Evolutionary conservation across 2,888 invertebrate species (phyloP), one percentile per base, ranked within the genome.

Genomic region (Harpalus rubripes): DNA sequence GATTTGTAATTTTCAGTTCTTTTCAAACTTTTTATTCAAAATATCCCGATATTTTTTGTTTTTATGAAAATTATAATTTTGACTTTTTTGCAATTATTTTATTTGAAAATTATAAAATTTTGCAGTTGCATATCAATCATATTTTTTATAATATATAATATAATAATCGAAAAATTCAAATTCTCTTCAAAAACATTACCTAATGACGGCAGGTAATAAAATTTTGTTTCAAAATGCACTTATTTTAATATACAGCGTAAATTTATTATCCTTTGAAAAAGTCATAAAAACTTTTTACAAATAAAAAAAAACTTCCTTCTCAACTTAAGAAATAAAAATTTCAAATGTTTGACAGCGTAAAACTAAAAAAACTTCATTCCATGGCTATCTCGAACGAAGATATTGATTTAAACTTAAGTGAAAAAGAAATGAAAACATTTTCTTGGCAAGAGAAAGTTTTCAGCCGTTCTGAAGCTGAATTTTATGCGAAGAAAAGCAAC

Each of bases 391-490:
- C 86, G 12, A 74, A 79, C 58, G 87, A 86, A 56, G 72, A 85
- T 41, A 83, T 81, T 81, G 72, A 78, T 78, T 63, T 41, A 65
- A 52, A 84, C 78, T 52, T 84, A n/a, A 84, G 86, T 41, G 86
- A 87, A 82, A 88, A 88, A 88, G 88, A 89, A 81, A 86, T 87
- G 58, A 89, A 91, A 85, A 88, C 87, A 61, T 94, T 96, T 86
- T 90, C 90, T 87, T 96, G 96, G 96, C 96, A 96, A 89, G 93
- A 96, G 88, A 96, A 96, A 91, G 90, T 93, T 0, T 94, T 95
- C 85, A 94, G 94, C 86, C 90, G 91, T 7, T 91, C 91, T 87
- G 96, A 96, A 89, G 88, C 93, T 8, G 92, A 93, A 79, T 92
- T 92, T 83, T 96, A 94, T 88, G 90, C 90, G 0, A 93, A 95